A percentile compares a stretch with the other conserved stretches of the same genome.
Evolutionary conservation across 2,113 vertebrate species (phyloP).

Genomic region (Xiphophorus maculatus): DNA sequence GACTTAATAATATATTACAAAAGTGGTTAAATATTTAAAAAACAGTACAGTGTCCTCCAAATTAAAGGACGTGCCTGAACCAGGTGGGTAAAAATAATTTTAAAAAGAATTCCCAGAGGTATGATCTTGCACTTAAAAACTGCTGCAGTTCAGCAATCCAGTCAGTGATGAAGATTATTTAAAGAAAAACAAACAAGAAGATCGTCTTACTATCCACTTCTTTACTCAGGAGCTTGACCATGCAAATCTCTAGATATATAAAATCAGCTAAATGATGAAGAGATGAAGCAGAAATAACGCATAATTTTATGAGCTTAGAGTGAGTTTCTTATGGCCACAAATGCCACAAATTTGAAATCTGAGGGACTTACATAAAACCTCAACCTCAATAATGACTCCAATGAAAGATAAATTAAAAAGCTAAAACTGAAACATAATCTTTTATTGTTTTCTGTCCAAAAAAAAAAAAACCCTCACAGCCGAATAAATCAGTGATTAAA

Average conservation of each 20-base stretch:
- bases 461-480: background rate
- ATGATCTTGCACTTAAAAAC: too few species aligned
- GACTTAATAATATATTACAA: too few species aligned
- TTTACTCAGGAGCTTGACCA: too few species aligned
- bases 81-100: too few species aligned
- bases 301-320: background rate
- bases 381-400: background rate
- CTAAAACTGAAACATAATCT: background rate
- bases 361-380: background rate
- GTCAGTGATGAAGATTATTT: background rate
- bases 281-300: background rate
- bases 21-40: too few species aligned
- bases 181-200: too few species aligned
- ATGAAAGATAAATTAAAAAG: background rate
- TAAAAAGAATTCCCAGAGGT: too few species aligned
- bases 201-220: too few species aligned
- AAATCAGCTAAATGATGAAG: background rate
- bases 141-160: too few species aligned
- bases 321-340: too few species aligned
- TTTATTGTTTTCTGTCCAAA: background rate
- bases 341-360: background rate
- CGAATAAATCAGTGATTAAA: background rate
- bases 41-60: too few species aligned
- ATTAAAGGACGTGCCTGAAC: too few species aligned
- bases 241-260: background rate